Evolutionary conservation across 2,797 vertebrate species (phyloP), one percentile per base, ranked within the genome.

Genomic region (Ficedula albicollis): DNA sequence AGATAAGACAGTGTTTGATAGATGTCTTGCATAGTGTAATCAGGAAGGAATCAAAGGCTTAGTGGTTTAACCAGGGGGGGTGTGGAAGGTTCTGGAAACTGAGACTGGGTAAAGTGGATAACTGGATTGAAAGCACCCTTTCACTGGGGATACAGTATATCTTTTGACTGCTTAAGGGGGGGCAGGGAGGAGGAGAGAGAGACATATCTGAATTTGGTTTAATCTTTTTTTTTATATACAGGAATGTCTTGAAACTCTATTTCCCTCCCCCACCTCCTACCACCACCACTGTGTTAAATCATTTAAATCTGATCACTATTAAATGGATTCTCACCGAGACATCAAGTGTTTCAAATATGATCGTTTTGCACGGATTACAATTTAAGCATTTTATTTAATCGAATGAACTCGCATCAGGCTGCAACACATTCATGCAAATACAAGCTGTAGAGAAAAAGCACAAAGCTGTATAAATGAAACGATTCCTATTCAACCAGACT

Each of bases 1-100:
- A 98, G 98, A 98, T 98, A 98, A 98, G 98, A 97, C 97, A 97
- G 97, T 97, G 97, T 97, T 97, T 98, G 98, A 98, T 97, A 97
- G 97, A 98, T 97, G 97, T 97, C 97, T 97, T 97, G 98, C 97
- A 97, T 97, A 97, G 97, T 97, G 94, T 96, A 97, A 97, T 98
- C 97, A 97, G 97, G 96, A 97, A 97, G 97, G 97, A 98, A 98
- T 97, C 97, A 98, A 97, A 98, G 97, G 95, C 96, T 97, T 95
- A 95, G 94, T 95, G 94, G 97, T 97, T 96, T 97, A 97, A 95
- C 97, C 96, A 96, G 76, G 95, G 96, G 95, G 95, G 59, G 86
- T 86, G 95, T 96, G 84, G 97, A 98, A 98, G 96, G 95, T 98
- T 98, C 98, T 97, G 95, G 98, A 98, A 98, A 97, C 83, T 86